These are phyloP conservation scores for Microtus ochrogaster DNA, from an alignment of 2,113 vertebrate genomes.

Conservation along the genomic window DNA sequence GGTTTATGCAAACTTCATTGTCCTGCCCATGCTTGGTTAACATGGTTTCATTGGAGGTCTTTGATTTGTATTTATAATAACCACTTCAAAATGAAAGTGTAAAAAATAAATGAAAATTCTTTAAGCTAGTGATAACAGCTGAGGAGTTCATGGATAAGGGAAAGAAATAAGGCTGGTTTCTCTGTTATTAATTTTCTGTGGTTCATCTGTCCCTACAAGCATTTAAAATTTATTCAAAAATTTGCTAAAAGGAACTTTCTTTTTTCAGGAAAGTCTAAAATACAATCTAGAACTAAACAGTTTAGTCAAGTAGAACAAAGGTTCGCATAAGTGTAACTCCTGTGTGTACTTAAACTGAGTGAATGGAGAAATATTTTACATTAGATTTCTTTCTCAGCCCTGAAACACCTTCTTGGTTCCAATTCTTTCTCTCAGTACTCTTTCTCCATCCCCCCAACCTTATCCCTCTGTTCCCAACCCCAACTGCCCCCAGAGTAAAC, in stretches of 20 bases:
- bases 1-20: neutral
- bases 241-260: neutral
- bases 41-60: neutral
- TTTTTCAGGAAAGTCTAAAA: conserved; percentile 62
- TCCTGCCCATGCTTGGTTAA: neutral
- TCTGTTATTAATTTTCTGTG: neutral
- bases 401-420: neutral
- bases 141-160: neutral
- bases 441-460: neutral
- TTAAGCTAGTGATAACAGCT: neutral
- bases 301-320: conserved; percentile 71
- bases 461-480: neutral
- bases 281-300: conserved; percentile 74
- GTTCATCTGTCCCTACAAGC: conserved; percentile 23
- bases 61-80: neutral
- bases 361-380: neutral
- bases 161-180: conserved; percentile 6
- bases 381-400: neutral
- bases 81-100: neutral
- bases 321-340: conserved; percentile 80
- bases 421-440: neutral
- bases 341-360: conserved; percentile 71
- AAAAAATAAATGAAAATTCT: neutral
- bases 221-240: conserved; percentile 50
- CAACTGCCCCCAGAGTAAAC: too few relatives aligned